Percentiles rank a stretch among this genome's conserved stretches.
Conservation (phyloP, 2,888 invertebrate species). For the Dorcus hopei region DNA sequence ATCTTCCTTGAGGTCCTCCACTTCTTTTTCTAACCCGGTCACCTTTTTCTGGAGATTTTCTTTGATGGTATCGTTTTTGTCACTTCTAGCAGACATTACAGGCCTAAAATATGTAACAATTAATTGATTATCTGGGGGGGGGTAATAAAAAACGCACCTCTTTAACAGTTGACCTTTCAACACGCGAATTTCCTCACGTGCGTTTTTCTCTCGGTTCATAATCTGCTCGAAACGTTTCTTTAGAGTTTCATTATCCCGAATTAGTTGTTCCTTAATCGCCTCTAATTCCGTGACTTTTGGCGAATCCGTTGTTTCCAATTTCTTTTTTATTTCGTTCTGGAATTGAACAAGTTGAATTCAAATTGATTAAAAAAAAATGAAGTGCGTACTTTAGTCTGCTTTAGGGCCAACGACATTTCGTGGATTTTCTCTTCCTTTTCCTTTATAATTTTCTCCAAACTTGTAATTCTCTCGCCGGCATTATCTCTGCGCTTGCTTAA, state of each 20-base stretch:
- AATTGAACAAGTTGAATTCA: slow-evolving; percentile 3
- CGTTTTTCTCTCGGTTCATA: slow-evolving; percentile 53
- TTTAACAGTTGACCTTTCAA: slow-evolving; percentile 47
- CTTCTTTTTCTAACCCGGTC: slow-evolving; percentile 46
- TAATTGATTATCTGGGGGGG: neutral
- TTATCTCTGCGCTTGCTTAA: slow-evolving; percentile 46
- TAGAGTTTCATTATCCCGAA: slow-evolving; percentile 45
- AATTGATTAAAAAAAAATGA: slow-evolving; percentile 1
- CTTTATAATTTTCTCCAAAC: slow-evolving; percentile 39
- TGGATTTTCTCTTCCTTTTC: slow-evolving; percentile 51
- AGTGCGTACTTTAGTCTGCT: slow-evolving; percentile 44
- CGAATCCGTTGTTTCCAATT: slow-evolving; percentile 23
- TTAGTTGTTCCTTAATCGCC: slow-evolving; percentile 34
- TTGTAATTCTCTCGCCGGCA: slow-evolving; percentile 41
- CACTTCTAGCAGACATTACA: slow-evolving; percentile 38
- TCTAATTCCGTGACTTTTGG: slow-evolving; percentile 37
- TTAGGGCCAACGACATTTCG: slow-evolving; percentile 46
- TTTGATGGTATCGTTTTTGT: slow-evolving; percentile 41
- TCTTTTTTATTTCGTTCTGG: slow-evolving; percentile 23
- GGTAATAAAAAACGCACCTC: slow-evolving; percentile 25
- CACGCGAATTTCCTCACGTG: slow-evolving; percentile 49
- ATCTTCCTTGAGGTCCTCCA: slow-evolving; percentile 42
- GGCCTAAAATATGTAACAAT: slow-evolving; percentile 32
- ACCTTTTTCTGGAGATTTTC: slow-evolving; percentile 50
- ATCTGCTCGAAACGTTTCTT: slow-evolving; percentile 54